These are phyloP conservation scores for Chironomus striatipennis DNA, from an alignment of 1,140 invertebrate genomes.

Conservation along the genomic window DNA sequence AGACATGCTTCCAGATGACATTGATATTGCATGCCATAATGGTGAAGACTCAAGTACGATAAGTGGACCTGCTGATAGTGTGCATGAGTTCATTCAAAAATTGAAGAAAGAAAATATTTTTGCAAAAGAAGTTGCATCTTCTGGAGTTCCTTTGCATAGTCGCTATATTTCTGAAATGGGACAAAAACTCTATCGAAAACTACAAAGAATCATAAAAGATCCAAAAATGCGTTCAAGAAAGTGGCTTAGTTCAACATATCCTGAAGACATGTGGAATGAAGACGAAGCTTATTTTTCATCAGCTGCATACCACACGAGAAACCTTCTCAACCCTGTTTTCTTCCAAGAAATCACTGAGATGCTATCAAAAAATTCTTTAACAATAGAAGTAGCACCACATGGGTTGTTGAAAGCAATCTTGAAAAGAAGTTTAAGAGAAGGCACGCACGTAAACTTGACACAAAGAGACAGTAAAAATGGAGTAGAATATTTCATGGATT, in stretches of 20 bases:
- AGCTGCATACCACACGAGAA: conserved; percentile 78
- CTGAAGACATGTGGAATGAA: conserved; percentile 53
- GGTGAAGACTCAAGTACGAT: conserved; percentile 63
- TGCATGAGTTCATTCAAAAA: conserved; percentile 52
- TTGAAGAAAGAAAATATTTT: conserved; percentile 60
- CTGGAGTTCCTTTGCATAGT: conserved; percentile 68
- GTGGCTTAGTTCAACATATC: conserved; percentile 73
- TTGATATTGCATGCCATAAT: conserved; percentile 75
- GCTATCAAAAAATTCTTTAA: conserved; percentile 61
- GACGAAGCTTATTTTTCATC: conserved; percentile 55
- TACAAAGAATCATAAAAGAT: conserved; percentile 54
- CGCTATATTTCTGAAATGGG: conserved; percentile 54
- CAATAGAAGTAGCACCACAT: conserved; percentile 63
- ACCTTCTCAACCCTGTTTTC: conserved; percentile 60
- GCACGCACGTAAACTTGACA: conserved; percentile 55
- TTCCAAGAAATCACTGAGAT: conserved; percentile 62
- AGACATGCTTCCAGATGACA: conserved; percentile 47
- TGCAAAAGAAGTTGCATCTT: conserved; percentile 59
- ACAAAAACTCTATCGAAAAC: conserved; percentile 51
- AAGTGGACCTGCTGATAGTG: conserved; percentile 57
- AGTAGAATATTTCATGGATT: conserved; percentile 48
- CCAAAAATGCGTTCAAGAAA: conserved; percentile 54
- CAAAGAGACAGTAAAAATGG: conserved; percentile 50
- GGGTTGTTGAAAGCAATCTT: conserved; percentile 40
- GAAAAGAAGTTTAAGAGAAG: conserved; percentile 32